phyloP scores from a whole-genome alignment of 2,113 vertebrate species.

The Pagrus major region DNA sequence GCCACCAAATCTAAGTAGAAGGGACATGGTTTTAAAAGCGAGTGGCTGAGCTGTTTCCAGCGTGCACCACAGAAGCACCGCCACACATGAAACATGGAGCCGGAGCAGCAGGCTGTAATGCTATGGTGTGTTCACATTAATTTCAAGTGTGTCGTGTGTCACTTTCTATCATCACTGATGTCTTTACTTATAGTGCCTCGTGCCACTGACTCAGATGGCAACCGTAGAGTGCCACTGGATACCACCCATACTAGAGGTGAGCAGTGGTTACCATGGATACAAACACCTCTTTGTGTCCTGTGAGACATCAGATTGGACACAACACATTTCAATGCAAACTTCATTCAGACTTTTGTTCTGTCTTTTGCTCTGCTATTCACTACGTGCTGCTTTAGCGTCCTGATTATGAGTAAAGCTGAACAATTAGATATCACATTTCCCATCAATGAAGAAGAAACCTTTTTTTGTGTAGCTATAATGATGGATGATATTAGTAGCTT shows the following conservation, averaged over 20 bases:
- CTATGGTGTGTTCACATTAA: conserved; percentile 20
- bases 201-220: conserved; percentile 72
- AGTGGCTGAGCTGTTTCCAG: conserved; percentile 27
- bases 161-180: conserved; percentile 28
- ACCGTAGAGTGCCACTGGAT: conserved; percentile 71
- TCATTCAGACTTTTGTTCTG: not conserved
- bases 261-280: conserved; percentile 39
- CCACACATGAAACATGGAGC: conserved; percentile 33
- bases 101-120: not conserved
- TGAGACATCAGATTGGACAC: not conserved
- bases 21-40: conserved; percentile 51
- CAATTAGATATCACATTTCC: not conserved
- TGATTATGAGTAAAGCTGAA: not conserved
- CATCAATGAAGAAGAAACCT: not conserved
- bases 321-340: not conserved
- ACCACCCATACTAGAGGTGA: conserved; percentile 76
- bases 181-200: conserved; percentile 74
- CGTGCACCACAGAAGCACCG: conserved; percentile 43
- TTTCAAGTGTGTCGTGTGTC: conserved; percentile 21
- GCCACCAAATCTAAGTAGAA: conserved; percentile 46
- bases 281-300: conserved; percentile 27
- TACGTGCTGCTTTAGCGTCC: conserved; percentile 10
- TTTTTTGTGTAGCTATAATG: conserved; percentile 3
- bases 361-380: not conserved
- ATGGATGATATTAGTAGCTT: conserved; percentile 7